These are phyloP conservation scores for Galerucella calmariensis DNA, from an alignment of 2,888 invertebrate species.

Conservation along the genomic window DNA sequence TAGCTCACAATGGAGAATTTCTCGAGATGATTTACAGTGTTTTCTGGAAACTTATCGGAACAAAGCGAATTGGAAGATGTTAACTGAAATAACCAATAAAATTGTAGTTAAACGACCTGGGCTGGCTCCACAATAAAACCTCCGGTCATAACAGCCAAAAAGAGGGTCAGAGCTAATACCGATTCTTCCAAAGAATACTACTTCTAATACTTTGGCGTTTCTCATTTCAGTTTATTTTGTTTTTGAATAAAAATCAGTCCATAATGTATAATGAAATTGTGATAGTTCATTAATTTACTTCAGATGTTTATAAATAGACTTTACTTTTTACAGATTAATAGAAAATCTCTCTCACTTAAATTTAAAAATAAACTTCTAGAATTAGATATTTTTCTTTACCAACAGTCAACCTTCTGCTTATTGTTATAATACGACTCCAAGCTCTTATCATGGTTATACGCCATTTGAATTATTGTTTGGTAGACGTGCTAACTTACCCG, in stretches of 20 bases:
- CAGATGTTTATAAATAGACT: not conserved
- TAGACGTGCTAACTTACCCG: too few relatives aligned
- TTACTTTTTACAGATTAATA: too few relatives aligned
- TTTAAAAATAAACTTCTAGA: too few relatives aligned
- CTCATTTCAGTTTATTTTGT: not conserved
- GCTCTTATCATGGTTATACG: too few relatives aligned
- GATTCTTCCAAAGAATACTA: slow-evolving; percentile 8
- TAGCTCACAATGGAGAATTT: slow-evolving; percentile 27
- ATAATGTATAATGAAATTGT: not conserved
- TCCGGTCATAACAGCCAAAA: slow-evolving; percentile 56
- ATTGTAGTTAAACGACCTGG: slow-evolving; percentile 52
- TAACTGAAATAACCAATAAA: slow-evolving; percentile 40
- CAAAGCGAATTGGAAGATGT: slow-evolving; percentile 32
- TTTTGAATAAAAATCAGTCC: not conserved
- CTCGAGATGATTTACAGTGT: slow-evolving; percentile 26
- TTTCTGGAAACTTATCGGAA: slow-evolving; percentile 33
- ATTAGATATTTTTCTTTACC: too few relatives aligned
- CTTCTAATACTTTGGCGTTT: not conserved
- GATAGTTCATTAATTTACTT: not conserved
- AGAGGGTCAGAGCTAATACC: slow-evolving; percentile 51
- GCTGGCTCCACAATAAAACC: slow-evolving; percentile 60
- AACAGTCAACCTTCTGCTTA: too few relatives aligned
- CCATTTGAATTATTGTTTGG: too few relatives aligned
- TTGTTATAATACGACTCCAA: too few relatives aligned
- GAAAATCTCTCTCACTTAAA: too few relatives aligned